Evolutionary conservation across 2,888 invertebrate species (phyloP).

Genomic region (Stenoptilia bipunctidactyla): DNA sequence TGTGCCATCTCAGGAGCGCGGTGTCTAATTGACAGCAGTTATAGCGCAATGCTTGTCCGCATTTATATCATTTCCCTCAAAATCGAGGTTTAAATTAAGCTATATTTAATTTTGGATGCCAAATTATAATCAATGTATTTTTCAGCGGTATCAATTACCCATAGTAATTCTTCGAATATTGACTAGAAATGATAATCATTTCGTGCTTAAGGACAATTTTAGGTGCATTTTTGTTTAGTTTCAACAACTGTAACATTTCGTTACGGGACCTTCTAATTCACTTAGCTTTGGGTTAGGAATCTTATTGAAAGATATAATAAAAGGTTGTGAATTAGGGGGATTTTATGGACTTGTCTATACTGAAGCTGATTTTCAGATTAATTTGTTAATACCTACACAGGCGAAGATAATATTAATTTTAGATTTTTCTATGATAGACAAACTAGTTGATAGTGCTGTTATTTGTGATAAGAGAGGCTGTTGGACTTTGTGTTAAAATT

Average conservation of each 20-base stretch:
- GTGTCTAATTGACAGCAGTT: conserved; percentile 15
- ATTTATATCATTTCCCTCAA: conserved; percentile 40
- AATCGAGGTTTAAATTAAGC: conserved; percentile 45
- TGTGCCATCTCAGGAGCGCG: conserved; percentile 22
- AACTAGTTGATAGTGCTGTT: conserved; percentile 55
- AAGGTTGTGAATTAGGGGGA: no score
- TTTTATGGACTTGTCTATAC: no score
- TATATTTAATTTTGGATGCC: conserved; percentile 60
- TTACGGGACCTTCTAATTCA: no score
- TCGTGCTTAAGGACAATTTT: conserved; percentile 6
- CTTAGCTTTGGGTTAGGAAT: no score
- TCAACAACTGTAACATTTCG: no score
- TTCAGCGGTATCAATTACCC: conserved; percentile 12
- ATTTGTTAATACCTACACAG: conserved; percentile 29
- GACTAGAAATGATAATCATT: conserved; percentile 38
- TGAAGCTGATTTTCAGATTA: neutral
- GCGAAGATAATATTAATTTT: conserved; percentile 50
- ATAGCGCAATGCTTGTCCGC: conserved; percentile 46
- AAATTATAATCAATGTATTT: conserved; percentile 45
- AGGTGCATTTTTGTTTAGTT: no score
- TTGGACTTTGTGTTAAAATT: conserved; percentile 33
- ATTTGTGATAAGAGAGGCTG: conserved; percentile 71
- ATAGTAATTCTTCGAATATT: conserved; percentile 15
- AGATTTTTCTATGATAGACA: conserved; percentile 67
- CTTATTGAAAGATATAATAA: no score